These are phyloP conservation scores for Protophormia terraenovae DNA, from an alignment of 2,888 invertebrate species.

Conservation along the genomic window DNA sequence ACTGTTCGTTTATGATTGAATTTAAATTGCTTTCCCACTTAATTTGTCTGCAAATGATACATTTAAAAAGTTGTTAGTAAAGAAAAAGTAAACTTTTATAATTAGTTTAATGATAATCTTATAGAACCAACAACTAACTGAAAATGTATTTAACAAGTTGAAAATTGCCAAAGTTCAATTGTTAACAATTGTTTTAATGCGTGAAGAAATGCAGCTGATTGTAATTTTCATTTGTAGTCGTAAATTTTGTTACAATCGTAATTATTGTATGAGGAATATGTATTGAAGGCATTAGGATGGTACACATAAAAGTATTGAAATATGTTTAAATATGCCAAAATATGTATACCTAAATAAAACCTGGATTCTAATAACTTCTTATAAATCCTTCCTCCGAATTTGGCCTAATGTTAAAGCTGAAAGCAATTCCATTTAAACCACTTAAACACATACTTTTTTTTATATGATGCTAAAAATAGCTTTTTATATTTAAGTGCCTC, in stretches of 20 bases:
- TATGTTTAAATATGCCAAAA: not conserved
- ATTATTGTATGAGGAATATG: not conserved
- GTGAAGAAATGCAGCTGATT: constrained; percentile 50
- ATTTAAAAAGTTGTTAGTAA: not conserved
- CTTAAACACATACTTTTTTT: too few species aligned
- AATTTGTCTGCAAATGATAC: not conserved
- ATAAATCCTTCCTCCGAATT: too few species aligned
- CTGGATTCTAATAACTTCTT: too few species aligned
- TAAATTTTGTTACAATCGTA: not conserved
- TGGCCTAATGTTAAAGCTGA: too few species aligned
- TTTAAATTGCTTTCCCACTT: not conserved
- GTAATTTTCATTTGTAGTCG: constrained; percentile 23
- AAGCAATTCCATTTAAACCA: too few species aligned
- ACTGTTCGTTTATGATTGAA: not conserved
- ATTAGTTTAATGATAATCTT: not conserved
- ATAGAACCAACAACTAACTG: not conserved
- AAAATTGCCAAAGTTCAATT: constrained; percentile 49
- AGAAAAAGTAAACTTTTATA: constrained; percentile 1
- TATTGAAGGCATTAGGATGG: not conserved
- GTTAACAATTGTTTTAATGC: constrained; percentile 52
- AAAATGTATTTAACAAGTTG: constrained; percentile 38
- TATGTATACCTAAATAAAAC: too few species aligned
- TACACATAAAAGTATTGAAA: not conserved
- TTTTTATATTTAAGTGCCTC: too few species aligned
- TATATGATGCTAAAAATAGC: too few species aligned